Conservation (phyloP, 64 coral and sea anemone genomes). For the Montipora efflorescens region DNA sequence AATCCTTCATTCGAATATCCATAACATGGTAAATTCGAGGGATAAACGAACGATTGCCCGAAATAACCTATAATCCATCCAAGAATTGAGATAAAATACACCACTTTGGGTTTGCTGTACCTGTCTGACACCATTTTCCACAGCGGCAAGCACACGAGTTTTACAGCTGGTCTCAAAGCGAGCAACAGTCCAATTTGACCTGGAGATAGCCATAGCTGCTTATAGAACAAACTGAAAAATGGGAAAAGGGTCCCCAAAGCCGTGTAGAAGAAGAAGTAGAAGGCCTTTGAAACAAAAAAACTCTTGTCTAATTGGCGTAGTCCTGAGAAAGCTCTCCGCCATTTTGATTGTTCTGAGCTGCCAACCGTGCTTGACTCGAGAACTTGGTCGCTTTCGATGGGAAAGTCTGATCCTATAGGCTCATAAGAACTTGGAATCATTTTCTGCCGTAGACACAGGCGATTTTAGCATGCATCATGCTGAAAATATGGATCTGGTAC, state of each 20-base stretch:
- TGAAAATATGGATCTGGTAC: neutral
- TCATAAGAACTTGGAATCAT: constrained; percentile 90
- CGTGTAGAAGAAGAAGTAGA: constrained; percentile 95
- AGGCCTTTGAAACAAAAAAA: constrained; percentile 84
- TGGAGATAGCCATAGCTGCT: constrained; percentile 89
- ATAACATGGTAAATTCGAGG: constrained; percentile 71
- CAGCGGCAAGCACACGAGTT: constrained; percentile 86
- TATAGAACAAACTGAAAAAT: constrained; percentile 91
- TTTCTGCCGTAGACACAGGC: neutral
- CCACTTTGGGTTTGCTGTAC: constrained; percentile 78
- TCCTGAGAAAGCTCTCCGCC: constrained; percentile 35
- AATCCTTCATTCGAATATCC: neutral
- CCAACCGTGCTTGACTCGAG: constrained; percentile 9
- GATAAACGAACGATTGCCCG: constrained; percentile 83
- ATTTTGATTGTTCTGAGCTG: constrained; percentile 28
- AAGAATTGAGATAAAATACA: constrained; percentile 94
- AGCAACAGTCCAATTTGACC: constrained; percentile 90
- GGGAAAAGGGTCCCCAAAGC: constrained; percentile 85
- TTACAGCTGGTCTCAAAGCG: constrained; percentile 85
- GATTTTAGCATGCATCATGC: neutral
- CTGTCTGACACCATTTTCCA: constrained; percentile 96
- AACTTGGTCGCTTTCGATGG: constrained; percentile 44
- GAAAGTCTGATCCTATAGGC: constrained; percentile 72
- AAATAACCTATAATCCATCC: constrained; percentile 94
- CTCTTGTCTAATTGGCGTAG: constrained; percentile 68